Percentiles rank a stretch among this genome's conserved stretches.
These are phyloP conservation scores for Lepeophtheirus salmonis DNA, from an alignment of 1,140 invertebrate genomes.

Conservation along the genomic window DNA sequence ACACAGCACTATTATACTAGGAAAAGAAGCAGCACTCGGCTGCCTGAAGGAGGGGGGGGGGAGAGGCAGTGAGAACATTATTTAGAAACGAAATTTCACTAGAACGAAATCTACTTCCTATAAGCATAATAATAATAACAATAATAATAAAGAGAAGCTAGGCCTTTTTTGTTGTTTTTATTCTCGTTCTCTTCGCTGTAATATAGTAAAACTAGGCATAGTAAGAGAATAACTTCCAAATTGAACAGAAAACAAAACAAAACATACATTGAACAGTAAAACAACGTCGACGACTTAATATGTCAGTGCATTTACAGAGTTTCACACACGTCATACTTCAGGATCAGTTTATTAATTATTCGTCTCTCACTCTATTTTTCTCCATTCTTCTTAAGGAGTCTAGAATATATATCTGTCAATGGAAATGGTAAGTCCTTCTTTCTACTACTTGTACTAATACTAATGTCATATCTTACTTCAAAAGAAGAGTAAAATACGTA, in stretches of 20 bases:
- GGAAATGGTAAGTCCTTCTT: not conserved
- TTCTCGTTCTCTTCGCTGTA: not conserved
- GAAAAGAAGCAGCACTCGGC: no score
- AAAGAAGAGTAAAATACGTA: no score
- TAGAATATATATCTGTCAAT: not conserved
- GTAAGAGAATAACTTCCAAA: not conserved
- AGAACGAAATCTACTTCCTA: not conserved
- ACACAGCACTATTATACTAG: not conserved
- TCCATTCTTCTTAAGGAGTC: not conserved
- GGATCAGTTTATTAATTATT: no score
- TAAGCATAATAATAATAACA: not conserved
- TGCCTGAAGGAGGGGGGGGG: no score
- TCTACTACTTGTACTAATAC: no score
- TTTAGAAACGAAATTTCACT: not conserved
- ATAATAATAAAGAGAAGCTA: not conserved
- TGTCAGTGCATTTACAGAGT: no score
- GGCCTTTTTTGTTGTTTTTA: not conserved
- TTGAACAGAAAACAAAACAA: not conserved
- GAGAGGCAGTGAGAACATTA: not conserved
- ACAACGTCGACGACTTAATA: not conserved
- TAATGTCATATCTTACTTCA: no score
- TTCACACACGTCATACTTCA: no score
- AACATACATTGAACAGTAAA: not conserved
- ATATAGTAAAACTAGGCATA: not conserved
- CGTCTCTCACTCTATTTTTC: no score